Evolutionary conservation across 2,113 vertebrate genomes (phyloP).

Genomic region (Galbula dea): DNA sequence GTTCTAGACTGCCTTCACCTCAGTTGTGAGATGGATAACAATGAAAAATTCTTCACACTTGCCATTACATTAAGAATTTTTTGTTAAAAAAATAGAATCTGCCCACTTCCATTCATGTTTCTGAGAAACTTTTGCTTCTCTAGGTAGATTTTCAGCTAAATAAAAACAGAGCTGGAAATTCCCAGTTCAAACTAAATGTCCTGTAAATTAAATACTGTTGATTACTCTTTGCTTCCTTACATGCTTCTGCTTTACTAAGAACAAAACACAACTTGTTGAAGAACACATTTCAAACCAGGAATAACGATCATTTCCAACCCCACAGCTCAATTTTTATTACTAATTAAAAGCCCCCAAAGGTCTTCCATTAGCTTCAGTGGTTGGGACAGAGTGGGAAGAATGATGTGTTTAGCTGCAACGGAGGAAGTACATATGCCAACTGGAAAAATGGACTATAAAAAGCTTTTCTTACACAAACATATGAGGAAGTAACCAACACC

Average conservation of each 20-base stretch:
- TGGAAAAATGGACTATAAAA: slow-evolving; percentile 63
- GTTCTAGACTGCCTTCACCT: background rate
- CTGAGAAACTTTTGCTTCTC: background rate
- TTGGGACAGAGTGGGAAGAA: slow-evolving; percentile 1
- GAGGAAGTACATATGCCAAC: slow-evolving; percentile 44
- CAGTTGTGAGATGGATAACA: background rate
- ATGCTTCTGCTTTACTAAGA: background rate
- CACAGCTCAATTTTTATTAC: background rate
- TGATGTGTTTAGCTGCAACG: background rate
- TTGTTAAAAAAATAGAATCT: background rate
- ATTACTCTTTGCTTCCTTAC: background rate
- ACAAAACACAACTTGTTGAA: background rate
- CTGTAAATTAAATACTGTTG: background rate
- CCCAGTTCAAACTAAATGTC: background rate
- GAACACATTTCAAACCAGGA: background rate
- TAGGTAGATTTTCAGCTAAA: background rate
- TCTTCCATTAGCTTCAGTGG: slow-evolving; percentile 7
- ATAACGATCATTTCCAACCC: background rate
- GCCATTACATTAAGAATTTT: background rate
- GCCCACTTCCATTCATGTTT: background rate
- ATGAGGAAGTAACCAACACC: slow-evolving; percentile 68
- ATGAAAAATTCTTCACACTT: background rate
- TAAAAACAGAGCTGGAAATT: background rate
- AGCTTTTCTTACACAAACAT: slow-evolving; percentile 56
- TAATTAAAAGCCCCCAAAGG: background rate